Evolutionary conservation across 1,140 invertebrate species (phyloP), one percentile per base, ranked within the genome.

Genomic region (Sipha flava): DNA sequence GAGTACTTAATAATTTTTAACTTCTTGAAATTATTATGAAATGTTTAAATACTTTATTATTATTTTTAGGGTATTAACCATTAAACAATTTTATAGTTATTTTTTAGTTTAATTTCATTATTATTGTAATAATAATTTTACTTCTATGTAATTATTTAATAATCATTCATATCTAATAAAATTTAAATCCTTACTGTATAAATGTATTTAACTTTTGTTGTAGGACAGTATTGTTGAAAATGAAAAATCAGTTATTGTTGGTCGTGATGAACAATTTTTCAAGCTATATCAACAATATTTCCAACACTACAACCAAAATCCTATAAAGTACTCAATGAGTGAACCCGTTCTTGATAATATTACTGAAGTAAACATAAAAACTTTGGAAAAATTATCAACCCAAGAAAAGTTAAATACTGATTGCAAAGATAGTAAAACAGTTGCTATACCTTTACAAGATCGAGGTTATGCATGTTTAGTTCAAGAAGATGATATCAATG

Each of bases 301-400:
- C 40, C 26, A 77, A 54, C 73, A 77, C 10, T 77, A 77, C 21
- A 77, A 47, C 29, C 73, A 77, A 57, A 77, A 59, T 29, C 73
- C 73, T 40, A 59, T 77, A 29, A 52, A 77, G 59, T 77, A 57
- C n/a, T 77, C 73, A 10, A 18, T 57, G 47, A 43, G 3, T 18
- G 7, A 77, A 37, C 49, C 31, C 16, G 49, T 57, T 18, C 16
- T 59, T n/a, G 23, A 12, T 37, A 37, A 57, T n/a, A 23, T 37
- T 23, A 37, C 12, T 0, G 26, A 54, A 23, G 31, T 73, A 2
- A 34, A 21, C 10, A 14, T 37, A 0, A 37, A 37, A 40, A 18
- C 37, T 18, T 23, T 3, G 4, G 40, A 45, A 14, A 29, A n/a
- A 29, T 47, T 1, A 7, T 2, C 16, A n/a, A 1, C 40, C 47